Conservation (phyloP, 2,888 invertebrate genomes). For the Hipparchia semele region DNA sequence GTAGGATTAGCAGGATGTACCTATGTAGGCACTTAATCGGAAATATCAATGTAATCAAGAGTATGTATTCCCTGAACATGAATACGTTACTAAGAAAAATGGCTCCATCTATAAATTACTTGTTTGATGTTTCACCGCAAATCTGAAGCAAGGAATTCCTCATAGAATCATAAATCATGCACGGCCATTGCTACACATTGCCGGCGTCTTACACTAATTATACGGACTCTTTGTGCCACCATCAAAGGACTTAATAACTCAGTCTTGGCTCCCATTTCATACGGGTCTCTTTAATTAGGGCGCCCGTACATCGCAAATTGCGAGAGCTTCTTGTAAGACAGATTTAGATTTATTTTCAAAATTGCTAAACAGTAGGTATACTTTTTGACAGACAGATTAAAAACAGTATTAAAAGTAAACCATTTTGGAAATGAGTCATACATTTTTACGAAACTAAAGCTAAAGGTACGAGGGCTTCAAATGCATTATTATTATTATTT, state of each 20-base stretch:
- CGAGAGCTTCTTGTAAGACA: constrained; percentile 1
- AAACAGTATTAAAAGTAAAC: too few species aligned
- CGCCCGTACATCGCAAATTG: background rate
- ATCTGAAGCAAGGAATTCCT: constrained; percentile 33
- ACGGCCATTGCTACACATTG: constrained; percentile 40
- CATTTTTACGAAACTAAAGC: too few species aligned
- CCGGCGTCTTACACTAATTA: constrained; percentile 42
- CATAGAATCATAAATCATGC: constrained; percentile 41
- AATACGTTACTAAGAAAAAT: constrained; percentile 18
- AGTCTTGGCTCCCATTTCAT: constrained; percentile 28
- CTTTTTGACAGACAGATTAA: too few species aligned
- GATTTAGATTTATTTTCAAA: too few species aligned
- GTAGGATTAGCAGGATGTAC: too few species aligned
- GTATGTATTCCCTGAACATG: constrained; percentile 12
- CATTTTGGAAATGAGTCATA: too few species aligned
- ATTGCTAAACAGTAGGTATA: too few species aligned
- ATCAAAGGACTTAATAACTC: constrained; percentile 42
- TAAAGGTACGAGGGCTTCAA: too few species aligned
- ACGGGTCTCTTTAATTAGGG: constrained; percentile 24
- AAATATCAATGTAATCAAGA: background rate
- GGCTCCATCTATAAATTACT: constrained; percentile 6
- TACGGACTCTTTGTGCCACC: constrained; percentile 41
- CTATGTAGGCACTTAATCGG: background rate
- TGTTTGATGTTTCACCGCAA: constrained; percentile 32
- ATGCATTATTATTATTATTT: too few species aligned